phyloP scores from a whole-genome alignment of 2,113 vertebrate species.

The Hippocampus abdominalis region DNA sequence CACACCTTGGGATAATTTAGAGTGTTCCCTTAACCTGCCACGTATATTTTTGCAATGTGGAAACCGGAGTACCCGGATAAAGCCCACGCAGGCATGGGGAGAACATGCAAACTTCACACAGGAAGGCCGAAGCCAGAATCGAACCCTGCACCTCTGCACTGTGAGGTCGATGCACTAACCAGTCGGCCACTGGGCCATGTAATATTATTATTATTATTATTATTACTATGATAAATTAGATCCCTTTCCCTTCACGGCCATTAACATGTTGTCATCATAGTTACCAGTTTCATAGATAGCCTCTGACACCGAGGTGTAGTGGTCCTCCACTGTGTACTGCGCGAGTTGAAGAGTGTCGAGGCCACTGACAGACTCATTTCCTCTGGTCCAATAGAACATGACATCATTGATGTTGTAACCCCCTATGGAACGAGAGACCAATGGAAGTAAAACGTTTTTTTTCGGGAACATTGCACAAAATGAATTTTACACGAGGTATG shows the following conservation, averaged over 20 bases:
- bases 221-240: background rate
- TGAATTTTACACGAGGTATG: background rate
- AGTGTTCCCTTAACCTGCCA: too few species aligned
- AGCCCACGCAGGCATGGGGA: too few species aligned
- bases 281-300: slow-evolving; percentile 87
- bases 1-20: too few species aligned
- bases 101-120: too few species aligned
- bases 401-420: slow-evolving; percentile 89
- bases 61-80: too few species aligned
- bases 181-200: too few species aligned
- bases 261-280: background rate
- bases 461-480: background rate
- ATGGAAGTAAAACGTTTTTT: background rate
- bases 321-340: slow-evolving; percentile 86
- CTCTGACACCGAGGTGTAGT: slow-evolving; percentile 86
- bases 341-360: slow-evolving; percentile 81
- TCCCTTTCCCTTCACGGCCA: too few species aligned
- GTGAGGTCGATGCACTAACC: too few species aligned
- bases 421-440: slow-evolving; percentile 66
- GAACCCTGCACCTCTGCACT: too few species aligned
- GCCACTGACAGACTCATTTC: slow-evolving; percentile 86
- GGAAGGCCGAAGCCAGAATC: too few species aligned
- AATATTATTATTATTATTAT: background rate
- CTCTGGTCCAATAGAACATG: slow-evolving; percentile 87
- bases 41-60: too few species aligned